A percentile compares a stretch with the other conserved stretches of the same genome.
Conservation (phyloP, 2,113 vertebrate genomes). For the Irena cyanogastra region DNA sequence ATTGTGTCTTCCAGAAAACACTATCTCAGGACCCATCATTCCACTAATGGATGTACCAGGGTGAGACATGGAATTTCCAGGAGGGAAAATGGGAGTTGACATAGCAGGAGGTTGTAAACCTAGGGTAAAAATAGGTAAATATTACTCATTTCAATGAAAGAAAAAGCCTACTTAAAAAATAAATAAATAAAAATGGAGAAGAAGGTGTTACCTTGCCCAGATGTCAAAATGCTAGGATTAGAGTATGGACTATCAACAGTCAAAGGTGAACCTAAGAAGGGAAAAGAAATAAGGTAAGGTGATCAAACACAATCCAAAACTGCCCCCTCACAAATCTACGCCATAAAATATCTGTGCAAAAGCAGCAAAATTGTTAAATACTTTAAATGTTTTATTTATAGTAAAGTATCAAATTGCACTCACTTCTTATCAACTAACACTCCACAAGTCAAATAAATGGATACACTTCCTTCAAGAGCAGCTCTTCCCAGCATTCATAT, state of each 20-base stretch:
- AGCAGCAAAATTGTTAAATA: not conserved
- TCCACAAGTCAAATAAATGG: not conserved
- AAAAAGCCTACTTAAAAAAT: not conserved
- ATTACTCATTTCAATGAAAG: not conserved
- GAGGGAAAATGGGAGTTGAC: conserved; percentile 75
- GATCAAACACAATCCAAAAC: not conserved
- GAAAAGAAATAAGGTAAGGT: not conserved
- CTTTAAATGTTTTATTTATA: not conserved
- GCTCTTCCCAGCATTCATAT: not conserved
- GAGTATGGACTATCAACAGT: conserved; percentile 61
- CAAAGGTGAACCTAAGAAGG: conserved; percentile 69
- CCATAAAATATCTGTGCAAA: not conserved
- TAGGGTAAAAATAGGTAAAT: conserved; percentile 22
- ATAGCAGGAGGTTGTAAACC: conserved; percentile 72
- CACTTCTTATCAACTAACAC: not conserved
- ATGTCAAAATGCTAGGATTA: conserved; percentile 70
- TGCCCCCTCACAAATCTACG: not conserved
- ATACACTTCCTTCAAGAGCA: not conserved
- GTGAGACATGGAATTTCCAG: conserved; percentile 62
- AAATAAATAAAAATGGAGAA: not conserved
- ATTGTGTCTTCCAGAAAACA: conserved; percentile 96
- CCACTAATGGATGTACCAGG: conserved; percentile 68
- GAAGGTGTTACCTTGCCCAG: conserved; percentile 69
- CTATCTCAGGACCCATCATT: conserved; percentile 85
- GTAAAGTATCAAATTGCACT: not conserved